Base-by-base conservation (phyloP, 2,888 invertebrate species). In the Petrolisthes manimaculis region DNA sequence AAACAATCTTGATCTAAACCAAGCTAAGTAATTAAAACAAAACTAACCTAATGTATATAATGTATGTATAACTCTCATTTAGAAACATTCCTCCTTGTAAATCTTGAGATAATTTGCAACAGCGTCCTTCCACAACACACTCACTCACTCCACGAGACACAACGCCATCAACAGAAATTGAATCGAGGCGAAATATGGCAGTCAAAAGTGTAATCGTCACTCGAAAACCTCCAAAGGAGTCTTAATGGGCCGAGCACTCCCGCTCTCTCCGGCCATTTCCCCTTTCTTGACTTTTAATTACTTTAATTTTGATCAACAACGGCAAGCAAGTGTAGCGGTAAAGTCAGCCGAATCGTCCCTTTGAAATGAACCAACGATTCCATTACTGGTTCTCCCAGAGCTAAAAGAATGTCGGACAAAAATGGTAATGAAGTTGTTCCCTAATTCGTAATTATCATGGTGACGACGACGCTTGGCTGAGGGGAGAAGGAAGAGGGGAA, bases 301-400 rank as follows among this genome's bases (percentile, higher is more conserved):
- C 82, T 77, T 78, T 86, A 24, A 83, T 86, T 86, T 83, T 67
- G 83, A 86, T 86, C 86, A 86, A 83, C 83, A 81, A 83, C 71
- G 82, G 83, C 53, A 54, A 61, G 51, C 85, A 85, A 69, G 69
- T 79, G 79, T 37, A 79, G 85, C 85, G 80, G 82, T 6, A 78
- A 78, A 83, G 83, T 53, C 83, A 78, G 24, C 56, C 78, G 83
- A 83, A 86, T 86, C 86, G 86, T 21, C 37, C 83, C 86, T 86
- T 86, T 86, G 86, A 86, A 86, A 86, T 86, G 83, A 83, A 86
- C 81, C 80, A 86, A 86, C 83, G 86, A 77, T 86, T 86, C 86
- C 69, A 83, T 86, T 86, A 86, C 86, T 53, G 78, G 51, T 54
- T 83, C 78, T 83, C 78, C 78, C 61, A 9, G 55, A 77, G 78